These are phyloP conservation scores for Colinus virginianus DNA, from an alignment of 2,113 vertebrate species.

Conservation along the genomic window DNA sequence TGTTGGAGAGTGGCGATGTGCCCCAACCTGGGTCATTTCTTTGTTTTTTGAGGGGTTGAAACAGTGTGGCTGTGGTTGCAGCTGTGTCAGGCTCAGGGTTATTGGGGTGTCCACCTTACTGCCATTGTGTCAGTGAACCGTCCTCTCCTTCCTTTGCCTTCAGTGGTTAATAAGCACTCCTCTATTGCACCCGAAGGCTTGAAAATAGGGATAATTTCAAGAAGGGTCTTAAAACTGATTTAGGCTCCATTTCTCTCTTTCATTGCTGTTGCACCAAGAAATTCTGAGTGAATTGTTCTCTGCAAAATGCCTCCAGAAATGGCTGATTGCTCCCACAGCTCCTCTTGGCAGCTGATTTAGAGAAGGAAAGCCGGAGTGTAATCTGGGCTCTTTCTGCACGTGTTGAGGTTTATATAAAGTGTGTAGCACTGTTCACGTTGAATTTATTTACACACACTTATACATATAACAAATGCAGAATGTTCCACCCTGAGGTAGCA, in stretches of 20 bases:
- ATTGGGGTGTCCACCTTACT: neutral
- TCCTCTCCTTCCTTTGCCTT: neutral
- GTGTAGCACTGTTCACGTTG: neutral
- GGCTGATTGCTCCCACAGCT: neutral
- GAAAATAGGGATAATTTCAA: neutral
- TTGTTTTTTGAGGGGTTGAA: neutral
- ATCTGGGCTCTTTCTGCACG: neutral
- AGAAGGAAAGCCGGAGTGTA: neutral
- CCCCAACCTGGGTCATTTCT: neutral
- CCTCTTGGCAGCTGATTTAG: neutral
- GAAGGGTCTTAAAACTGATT: neutral
- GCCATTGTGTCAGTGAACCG: neutral
- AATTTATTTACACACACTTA: neutral
- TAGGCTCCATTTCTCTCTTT: neutral
- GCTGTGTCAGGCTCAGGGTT: neutral
- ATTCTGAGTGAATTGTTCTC: neutral
- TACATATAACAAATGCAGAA: neutral
- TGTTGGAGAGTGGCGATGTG: neutral
- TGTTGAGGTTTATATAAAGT: neutral
- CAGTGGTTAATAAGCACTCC: neutral
- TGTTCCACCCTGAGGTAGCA: neutral
- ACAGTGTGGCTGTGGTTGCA: neutral
- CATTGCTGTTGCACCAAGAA: rapidly evolving
- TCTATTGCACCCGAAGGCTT: neutral
- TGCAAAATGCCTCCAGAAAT: neutral